These are phyloP conservation scores for Drosophila rufa DNA, from an alignment of 1,140 invertebrate species.

Conservation along the genomic window DNA sequence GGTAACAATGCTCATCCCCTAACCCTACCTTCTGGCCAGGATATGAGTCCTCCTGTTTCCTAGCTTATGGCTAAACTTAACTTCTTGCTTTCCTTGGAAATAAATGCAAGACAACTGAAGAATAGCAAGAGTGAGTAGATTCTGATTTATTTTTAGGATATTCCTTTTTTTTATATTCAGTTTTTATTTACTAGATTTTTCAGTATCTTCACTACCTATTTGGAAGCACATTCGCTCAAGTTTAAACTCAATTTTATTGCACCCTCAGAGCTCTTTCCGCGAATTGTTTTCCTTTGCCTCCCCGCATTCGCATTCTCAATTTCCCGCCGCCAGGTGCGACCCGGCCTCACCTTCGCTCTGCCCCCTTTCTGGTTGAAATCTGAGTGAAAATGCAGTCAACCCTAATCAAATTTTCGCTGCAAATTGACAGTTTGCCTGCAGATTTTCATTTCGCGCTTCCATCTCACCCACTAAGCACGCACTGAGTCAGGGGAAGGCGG, in stretches of 20 bases:
- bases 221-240: neutral
- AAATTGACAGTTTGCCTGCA: slow-evolving; percentile 66
- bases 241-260: slow-evolving; percentile 10
- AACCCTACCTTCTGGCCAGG: slow-evolving; percentile 1
- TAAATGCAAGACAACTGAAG: neutral
- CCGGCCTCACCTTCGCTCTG: neutral
- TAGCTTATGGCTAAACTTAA: neutral
- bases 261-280: slow-evolving; percentile 8
- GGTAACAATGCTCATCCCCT: slow-evolving; percentile 51
- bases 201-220: neutral
- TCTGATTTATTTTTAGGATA: too few relatives aligned
- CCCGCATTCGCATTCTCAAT: slow-evolving; percentile 45
- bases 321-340: slow-evolving; percentile 25
- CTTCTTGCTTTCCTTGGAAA: neutral
- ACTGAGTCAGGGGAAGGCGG: slow-evolving; percentile 11
- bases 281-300: slow-evolving; percentile 25
- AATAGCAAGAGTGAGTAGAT: too few relatives aligned
- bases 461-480: slow-evolving; percentile 59
- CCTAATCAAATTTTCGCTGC: slow-evolving; percentile 69
- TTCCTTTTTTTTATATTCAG: neutral
- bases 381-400: slow-evolving; percentile 52
- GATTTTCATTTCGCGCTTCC: slow-evolving; percentile 63
- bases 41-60: slow-evolving; percentile 14
- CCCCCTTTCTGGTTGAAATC: slow-evolving; percentile 3
- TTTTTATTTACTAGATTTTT: neutral